Conservation (phyloP, 1,140 invertebrate species). For the Ladona fulva region DNA sequence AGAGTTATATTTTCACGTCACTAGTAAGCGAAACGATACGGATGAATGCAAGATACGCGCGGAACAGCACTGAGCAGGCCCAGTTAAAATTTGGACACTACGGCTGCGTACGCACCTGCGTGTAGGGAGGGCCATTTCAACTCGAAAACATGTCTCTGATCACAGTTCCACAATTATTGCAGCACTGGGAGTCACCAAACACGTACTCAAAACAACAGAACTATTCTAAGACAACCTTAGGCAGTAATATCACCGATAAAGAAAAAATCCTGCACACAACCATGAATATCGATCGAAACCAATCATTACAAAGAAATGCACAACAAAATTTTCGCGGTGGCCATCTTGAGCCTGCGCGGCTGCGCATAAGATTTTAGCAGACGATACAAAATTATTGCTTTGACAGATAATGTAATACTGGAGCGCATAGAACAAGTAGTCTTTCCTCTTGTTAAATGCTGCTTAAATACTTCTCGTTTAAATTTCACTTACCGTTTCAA, state of each 20-base stretch:
- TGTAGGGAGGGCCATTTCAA: conserved; percentile 41
- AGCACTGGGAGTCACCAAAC: conserved; percentile 15
- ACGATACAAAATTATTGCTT: conserved; percentile 34
- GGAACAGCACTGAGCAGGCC: conserved; percentile 55
- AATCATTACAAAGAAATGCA: conserved; percentile 24
- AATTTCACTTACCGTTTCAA: not conserved
- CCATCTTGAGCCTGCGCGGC: conserved; percentile 46
- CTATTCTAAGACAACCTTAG: conserved; percentile 20
- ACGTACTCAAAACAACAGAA: conserved; percentile 16
- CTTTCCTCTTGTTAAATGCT: not conserved
- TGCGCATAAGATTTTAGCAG: conserved; percentile 34
- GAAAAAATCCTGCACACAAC: conserved; percentile 26
- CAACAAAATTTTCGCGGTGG: conserved; percentile 25
- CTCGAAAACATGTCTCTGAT: conserved; percentile 25
- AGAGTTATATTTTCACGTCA: not conserved
- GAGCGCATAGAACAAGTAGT: not conserved
- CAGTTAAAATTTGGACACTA: conserved; percentile 70
- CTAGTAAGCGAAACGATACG: not conserved
- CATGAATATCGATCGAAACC: conserved; percentile 30
- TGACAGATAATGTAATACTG: not conserved
- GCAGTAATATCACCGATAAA: conserved; percentile 24
- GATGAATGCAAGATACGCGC: conserved; percentile 28
- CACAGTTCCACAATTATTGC: conserved; percentile 20
- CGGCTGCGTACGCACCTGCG: conserved; percentile 86
- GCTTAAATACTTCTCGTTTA: not conserved